Evolutionary conservation across 2,797 vertebrate genomes (phyloP), one percentile per base, ranked within the genome.

Genomic region (Acanthiza pusilla): DNA sequence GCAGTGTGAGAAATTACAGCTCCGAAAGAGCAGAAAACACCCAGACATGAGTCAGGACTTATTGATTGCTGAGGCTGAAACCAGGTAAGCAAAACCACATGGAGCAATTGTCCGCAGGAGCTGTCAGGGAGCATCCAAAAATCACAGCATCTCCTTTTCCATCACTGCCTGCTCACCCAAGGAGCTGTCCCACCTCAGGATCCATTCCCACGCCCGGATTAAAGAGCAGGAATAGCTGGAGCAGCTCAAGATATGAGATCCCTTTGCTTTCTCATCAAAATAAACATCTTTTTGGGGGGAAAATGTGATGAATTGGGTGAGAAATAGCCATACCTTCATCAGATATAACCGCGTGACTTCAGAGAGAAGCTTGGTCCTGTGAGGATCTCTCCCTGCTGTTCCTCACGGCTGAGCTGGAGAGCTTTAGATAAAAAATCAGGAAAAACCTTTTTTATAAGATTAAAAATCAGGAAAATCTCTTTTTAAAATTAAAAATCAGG

Each of bases 261-360:
- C 10, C 51, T 78, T 34, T 13, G 15, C 12, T 15, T 57, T 57
- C 13, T 34, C 18, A 30, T 25, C 10, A 67, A 86, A 88, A 81
- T 5, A 58, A 79, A n/a, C 3, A 6, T 7, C 0, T 25, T 27
- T 20, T 45, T 55, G 32, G 19, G 2, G 2, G 6, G 14, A 29
- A 78, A 38, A 32, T 5, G 18, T 2, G 2, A 47, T 19, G 62
- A 42, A 12, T 4, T 16, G 4, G 17, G 10, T 34, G 27, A 82
- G 57, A 85, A 89, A n/a, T 3, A 2, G 7, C 7, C 11, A 10
- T 15, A 25, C 11, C 10, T 67, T 21, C 38, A 19, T 7, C 34
- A 50, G 32, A 3, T 10, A 6, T 0, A 45, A n/a, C 7, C 19
- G 6, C 0, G 1, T 15, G 17, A 30, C 51, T 54, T 63, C 22